Evolutionary conservation across 92 coral and sea anemone species (phyloP).

Genomic region (Palythoa caribaeorum): DNA sequence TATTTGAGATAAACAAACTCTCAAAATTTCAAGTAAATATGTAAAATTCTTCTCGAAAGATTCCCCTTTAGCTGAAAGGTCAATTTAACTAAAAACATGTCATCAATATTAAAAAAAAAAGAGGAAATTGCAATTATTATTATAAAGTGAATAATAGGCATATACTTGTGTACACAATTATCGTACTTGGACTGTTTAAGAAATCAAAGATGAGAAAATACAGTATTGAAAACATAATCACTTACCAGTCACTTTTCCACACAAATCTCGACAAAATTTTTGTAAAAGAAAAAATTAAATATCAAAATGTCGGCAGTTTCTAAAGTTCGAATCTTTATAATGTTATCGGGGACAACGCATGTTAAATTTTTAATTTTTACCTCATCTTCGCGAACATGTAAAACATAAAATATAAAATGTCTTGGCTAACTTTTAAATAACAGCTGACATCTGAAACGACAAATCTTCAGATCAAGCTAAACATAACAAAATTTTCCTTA

Average conservation of each 20-base stretch:
- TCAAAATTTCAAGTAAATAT: no score
- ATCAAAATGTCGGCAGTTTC: background rate
- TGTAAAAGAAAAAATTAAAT: background rate
- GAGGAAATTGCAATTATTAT: background rate
- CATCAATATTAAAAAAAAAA: no score
- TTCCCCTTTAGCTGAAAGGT: no score
- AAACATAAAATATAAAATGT: background rate
- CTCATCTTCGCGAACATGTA: background rate
- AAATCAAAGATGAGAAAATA: background rate
- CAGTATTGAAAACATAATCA: background rate
- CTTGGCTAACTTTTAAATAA: background rate
- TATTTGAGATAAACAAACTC: no score
- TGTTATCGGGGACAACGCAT: background rate
- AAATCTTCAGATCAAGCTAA: constrained; percentile 1
- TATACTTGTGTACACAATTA: background rate
- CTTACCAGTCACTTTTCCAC: background rate
- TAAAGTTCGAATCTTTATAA: background rate
- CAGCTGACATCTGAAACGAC: background rate
- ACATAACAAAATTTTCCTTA: background rate
- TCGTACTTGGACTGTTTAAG: background rate
- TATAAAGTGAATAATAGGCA: background rate
- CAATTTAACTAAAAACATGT: no score
- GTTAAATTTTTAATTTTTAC: background rate
- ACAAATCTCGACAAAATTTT: background rate
- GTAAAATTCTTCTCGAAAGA: no score